Conservation (phyloP, 1,140 invertebrate genomes). For the Lethocerus indicus region DNA sequence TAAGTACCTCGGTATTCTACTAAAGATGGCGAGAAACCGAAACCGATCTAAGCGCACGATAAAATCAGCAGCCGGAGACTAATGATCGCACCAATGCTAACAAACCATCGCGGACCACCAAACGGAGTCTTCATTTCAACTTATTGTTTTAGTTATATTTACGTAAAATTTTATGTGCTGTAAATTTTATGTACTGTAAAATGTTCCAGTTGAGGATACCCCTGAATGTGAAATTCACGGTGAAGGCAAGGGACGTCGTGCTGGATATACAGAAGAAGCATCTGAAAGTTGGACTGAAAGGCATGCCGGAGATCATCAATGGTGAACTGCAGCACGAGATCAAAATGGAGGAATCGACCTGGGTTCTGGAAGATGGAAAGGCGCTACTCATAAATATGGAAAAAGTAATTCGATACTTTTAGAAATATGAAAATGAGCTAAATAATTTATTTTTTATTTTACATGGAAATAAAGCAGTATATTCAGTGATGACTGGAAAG, state of each 20-base stretch:
- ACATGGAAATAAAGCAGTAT: no score
- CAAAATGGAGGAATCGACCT: slow-evolving; percentile 91
- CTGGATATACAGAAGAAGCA: slow-evolving; percentile 73
- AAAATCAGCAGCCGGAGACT: no score
- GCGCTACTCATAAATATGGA: slow-evolving; percentile 72
- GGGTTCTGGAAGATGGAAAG: slow-evolving; percentile 89
- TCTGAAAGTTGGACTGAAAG: slow-evolving; percentile 80
- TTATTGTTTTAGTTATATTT: no score
- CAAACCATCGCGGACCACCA: no score
- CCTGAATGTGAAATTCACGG: slow-evolving; percentile 52
- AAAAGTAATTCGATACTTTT: slow-evolving; percentile 44
- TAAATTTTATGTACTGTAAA: no score
- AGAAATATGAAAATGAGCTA: slow-evolving; percentile 1
- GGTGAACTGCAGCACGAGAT: slow-evolving; percentile 79
- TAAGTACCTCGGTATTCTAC: no score
- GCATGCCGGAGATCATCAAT: slow-evolving; percentile 77
- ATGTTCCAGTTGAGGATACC: slow-evolving; percentile 66
- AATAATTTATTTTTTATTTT: no score
- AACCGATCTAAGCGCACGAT: no score
- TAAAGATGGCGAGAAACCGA: no score
- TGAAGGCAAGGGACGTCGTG: slow-evolving; percentile 67
- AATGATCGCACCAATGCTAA: no score
- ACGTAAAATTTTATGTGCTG: no score
- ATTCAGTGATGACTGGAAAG: slow-evolving; percentile 3
- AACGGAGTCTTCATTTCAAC: no score